phyloP scores from a whole-genome alignment of 2,797 vertebrate genomes.

The Molothrus ater region DNA sequence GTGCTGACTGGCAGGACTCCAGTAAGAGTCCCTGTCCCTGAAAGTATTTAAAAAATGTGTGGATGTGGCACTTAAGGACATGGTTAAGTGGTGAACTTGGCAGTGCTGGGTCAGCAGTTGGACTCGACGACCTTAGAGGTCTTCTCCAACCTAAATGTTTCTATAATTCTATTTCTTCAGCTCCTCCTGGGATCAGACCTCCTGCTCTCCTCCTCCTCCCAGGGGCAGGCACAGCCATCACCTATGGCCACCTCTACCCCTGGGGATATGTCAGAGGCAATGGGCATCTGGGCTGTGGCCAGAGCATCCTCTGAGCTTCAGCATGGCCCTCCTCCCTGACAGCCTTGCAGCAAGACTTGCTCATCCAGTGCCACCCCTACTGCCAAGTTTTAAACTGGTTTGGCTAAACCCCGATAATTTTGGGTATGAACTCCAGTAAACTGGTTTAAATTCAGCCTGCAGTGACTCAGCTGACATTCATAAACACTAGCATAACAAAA shows the following conservation, averaged over 20 bases:
- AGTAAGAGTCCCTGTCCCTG: neutral
- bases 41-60: neutral
- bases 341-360: accelerated
- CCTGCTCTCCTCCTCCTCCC: neutral
- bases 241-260: neutral
- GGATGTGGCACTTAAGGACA: neutral
- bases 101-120: neutral
- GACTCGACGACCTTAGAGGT: neutral
- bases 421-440: conserved; percentile 45
- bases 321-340: accelerated
- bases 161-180: neutral
- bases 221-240: neutral
- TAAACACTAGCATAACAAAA: conserved; percentile 13
- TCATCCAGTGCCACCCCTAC: accelerated
- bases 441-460: conserved; percentile 46
- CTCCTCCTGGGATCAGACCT: neutral
- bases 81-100: neutral
- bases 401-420: neutral
- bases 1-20: neutral
- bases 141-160: neutral
- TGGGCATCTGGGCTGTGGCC: neutral
- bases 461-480: conserved; percentile 44
- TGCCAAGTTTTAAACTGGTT: neutral
- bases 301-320: neutral
- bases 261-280: neutral